Percentiles rank a stretch among this genome's conserved stretches.
These are phyloP conservation scores for Knipowitschia caucasica DNA, from an alignment of 2,797 vertebrate species.

Conservation along the genomic window DNA sequence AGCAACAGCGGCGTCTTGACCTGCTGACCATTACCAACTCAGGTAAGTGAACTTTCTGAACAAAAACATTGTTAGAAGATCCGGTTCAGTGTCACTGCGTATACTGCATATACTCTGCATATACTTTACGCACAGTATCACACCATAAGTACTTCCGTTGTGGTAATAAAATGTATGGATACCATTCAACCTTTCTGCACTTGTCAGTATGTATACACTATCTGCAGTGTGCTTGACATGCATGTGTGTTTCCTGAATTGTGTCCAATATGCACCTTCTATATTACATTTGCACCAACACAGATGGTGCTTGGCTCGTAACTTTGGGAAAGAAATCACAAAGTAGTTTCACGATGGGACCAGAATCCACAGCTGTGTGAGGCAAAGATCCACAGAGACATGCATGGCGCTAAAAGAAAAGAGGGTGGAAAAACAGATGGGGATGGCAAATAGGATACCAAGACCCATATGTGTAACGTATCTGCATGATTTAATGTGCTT, in stretches of 20 bases:
- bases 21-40: conserved; percentile 94
- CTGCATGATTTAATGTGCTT: conserved; percentile 77
- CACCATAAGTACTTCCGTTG: no score
- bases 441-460: conserved; percentile 61
- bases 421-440: conserved; percentile 75
- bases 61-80: no score
- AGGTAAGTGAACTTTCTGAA: no score
- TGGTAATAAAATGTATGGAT: not conserved
- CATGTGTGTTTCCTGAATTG: conserved; percentile 17
- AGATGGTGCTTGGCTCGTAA: conserved; percentile 33
- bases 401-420: conserved; percentile 43
- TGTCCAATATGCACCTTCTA: conserved; percentile 18
- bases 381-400: conserved; percentile 39
- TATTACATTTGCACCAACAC: conserved; percentile 18
- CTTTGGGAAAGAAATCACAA: conserved; percentile 49
- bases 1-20: conserved; percentile 95
- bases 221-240: not conserved
- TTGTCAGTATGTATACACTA: not conserved
- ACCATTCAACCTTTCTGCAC: not conserved
- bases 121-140: no score
- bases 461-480: conserved; percentile 79
- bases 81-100: no score
- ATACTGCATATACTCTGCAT: no score
- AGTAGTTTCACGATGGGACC: conserved; percentile 36
- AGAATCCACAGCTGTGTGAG: conserved; percentile 57